Percentiles rank a stretch among this genome's conserved stretches.
phyloP scores from a whole-genome alignment of 2,888 invertebrate species.

The Drosophila aldrichi region DNA sequence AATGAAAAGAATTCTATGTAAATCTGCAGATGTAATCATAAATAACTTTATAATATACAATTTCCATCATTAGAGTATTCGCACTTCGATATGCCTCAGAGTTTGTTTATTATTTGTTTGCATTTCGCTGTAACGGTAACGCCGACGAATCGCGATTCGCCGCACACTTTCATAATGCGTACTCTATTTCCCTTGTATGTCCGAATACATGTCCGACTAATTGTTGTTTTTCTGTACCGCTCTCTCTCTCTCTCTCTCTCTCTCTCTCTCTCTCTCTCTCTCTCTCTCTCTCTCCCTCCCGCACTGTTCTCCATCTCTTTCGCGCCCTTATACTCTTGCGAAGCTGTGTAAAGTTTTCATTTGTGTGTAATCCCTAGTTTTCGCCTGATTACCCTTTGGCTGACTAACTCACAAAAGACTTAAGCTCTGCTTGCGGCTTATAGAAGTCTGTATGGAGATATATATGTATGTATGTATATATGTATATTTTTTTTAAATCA shows the following conservation, averaged over 20 bases:
- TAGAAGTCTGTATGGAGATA: background rate
- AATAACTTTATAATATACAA: no score
- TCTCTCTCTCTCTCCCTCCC: background rate
- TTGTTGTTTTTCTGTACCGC: constrained; percentile 47
- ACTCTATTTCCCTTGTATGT: constrained; percentile 34
- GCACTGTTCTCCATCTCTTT: background rate
- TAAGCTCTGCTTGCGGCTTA: constrained; percentile 58
- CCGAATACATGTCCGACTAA: constrained; percentile 50
- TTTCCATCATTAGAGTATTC: constrained; percentile 19
- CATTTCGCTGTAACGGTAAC: constrained; percentile 37
- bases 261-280: background rate
- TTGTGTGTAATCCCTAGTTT: constrained; percentile 59
- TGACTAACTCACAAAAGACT: constrained; percentile 52
- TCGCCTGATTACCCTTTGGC: constrained; percentile 73
- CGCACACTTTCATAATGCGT: constrained; percentile 23
- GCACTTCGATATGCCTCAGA: constrained; percentile 2
- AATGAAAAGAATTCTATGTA: no score
- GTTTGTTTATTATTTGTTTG: constrained; percentile 44
- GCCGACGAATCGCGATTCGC: constrained; percentile 62
- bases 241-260: background rate
- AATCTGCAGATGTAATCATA: no score
- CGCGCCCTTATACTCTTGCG: no score
- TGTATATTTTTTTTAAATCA: constrained; percentile 65
- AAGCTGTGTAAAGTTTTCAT: constrained; percentile 41
- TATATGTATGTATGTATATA: background rate